These are phyloP conservation scores for Meliscaeva auricollis DNA, from an alignment of 2,888 invertebrate species.

Conservation along the genomic window DNA sequence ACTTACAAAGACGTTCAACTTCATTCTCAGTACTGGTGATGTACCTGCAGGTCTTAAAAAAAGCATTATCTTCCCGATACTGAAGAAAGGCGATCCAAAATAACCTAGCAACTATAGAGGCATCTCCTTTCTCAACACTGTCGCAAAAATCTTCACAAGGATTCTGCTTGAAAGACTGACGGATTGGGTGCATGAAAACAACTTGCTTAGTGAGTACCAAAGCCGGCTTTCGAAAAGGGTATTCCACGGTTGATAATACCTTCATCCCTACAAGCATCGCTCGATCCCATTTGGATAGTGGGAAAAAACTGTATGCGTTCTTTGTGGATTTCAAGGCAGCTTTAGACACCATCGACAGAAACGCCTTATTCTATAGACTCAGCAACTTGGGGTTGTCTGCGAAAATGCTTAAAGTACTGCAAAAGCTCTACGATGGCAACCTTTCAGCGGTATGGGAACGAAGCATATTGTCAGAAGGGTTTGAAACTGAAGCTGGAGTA, in stretches of 20 bases:
- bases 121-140: too few relatives aligned
- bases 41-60: background rate
- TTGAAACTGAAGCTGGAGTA: too few relatives aligned
- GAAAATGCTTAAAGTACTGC: too few relatives aligned
- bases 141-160: too few relatives aligned
- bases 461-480: background rate
- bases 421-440: background rate
- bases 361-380: too few relatives aligned
- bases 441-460: background rate
- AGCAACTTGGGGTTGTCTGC: too few relatives aligned
- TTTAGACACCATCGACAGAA: too few relatives aligned
- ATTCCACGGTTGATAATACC: slow-evolving; percentile 1
- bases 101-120: too few relatives aligned
- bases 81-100: too few relatives aligned
- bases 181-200: too few relatives aligned
- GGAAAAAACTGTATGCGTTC: background rate
- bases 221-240: background rate
- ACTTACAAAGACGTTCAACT: background rate
- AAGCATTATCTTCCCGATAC: background rate
- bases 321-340: slow-evolving; percentile 10
- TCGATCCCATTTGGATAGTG: background rate
- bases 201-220: slow-evolving; percentile 8
- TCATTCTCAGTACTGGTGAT: slow-evolving; percentile 1
- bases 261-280: slow-evolving; percentile 6
- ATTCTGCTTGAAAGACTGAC: too few relatives aligned